Evolutionary conservation across 2,797 vertebrate species (phyloP).

Genomic region (Geotrypetes seraphini): DNA sequence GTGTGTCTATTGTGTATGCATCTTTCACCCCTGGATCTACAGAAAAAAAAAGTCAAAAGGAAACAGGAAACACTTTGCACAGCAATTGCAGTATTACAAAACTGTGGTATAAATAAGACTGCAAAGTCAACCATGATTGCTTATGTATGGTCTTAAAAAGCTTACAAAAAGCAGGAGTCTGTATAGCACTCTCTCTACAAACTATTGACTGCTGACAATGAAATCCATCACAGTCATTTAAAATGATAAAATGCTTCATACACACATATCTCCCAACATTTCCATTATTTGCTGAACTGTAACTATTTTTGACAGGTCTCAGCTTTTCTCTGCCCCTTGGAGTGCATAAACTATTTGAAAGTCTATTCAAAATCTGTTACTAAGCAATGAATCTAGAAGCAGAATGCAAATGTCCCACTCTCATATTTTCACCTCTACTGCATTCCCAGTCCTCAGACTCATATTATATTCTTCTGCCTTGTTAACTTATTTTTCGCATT

Average conservation of each 20-base stretch:
- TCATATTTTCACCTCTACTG: slow-evolving; percentile 15
- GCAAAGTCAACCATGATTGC: too few relatives aligned
- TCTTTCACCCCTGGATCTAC: too few relatives aligned
- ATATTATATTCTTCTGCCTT: slow-evolving; percentile 5
- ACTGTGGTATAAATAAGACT: not conserved
- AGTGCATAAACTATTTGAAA: slow-evolving; percentile 1
- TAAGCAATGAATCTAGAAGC: slow-evolving; percentile 4
- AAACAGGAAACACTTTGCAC: fast-evolving
- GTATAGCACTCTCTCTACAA: not conserved
- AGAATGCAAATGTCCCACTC: slow-evolving; percentile 1
- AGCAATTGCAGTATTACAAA: not conserved
- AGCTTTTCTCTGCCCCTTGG: not conserved
- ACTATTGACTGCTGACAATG: too few relatives aligned
- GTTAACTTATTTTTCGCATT: slow-evolving; percentile 33
- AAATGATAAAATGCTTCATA: too few relatives aligned
- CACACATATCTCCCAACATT: too few relatives aligned
- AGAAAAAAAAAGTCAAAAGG: fast-evolving
- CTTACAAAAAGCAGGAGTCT: not conserved
- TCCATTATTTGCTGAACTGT: slow-evolving; percentile 2
- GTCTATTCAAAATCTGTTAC: slow-evolving; percentile 13
- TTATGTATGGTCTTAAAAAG: not conserved
- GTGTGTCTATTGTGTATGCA: fast-evolving
- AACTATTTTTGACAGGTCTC: slow-evolving; percentile 5
- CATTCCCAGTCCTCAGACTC: slow-evolving; percentile 21
- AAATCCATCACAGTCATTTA: too few relatives aligned